Conservation (phyloP, 2,113 vertebrate species). For the Tricholaema leucomelas region DNA sequence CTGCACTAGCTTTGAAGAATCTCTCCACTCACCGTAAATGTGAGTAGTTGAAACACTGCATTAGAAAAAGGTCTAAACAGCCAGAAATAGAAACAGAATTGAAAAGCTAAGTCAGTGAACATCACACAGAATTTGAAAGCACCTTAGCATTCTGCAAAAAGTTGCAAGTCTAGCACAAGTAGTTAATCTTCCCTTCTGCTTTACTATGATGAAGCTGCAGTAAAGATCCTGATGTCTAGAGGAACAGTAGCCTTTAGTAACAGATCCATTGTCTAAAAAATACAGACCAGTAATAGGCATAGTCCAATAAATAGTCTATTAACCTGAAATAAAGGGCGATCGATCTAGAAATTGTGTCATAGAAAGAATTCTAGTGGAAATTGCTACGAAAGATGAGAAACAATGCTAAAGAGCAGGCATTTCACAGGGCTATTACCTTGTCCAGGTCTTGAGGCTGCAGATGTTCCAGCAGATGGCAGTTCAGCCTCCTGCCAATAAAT, state of each 20-base stretch:
- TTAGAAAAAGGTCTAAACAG: neutral
- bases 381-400: constrained; percentile 56
- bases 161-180: neutral
- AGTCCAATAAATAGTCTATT: constrained; percentile 39
- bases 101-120: neutral
- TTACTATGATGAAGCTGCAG: neutral
- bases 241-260: neutral
- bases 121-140: neutral
- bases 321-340: constrained; percentile 34
- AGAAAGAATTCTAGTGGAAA: constrained; percentile 23
- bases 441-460: constrained; percentile 87
- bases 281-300: neutral
- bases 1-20: neutral
- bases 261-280: neutral
- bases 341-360: constrained; percentile 23
- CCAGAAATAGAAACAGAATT: neutral
- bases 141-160: neutral
- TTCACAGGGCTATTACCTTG: constrained; percentile 87
- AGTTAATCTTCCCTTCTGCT: neutral
- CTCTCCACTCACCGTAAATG: neutral
- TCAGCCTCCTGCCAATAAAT: constrained; percentile 86
- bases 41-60: neutral
- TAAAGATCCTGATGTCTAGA: neutral
- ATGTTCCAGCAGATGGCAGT: constrained; percentile 78
- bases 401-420: constrained; percentile 69